Base-by-base conservation (phyloP, 2,113 vertebrate species). In the Paedocypris sp. region DNA sequence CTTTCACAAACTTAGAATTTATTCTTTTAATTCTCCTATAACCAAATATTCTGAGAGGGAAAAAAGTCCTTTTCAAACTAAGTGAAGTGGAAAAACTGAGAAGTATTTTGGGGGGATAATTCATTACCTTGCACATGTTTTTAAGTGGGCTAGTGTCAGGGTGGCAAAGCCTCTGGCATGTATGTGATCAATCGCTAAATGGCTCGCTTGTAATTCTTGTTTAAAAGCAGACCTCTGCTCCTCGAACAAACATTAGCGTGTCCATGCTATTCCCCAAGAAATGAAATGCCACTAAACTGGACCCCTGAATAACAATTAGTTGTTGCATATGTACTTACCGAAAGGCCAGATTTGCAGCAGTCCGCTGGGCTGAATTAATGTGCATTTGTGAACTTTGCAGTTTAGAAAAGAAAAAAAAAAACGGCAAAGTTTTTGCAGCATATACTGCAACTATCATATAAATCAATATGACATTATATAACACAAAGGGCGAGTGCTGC, bases 71-170 rank as follows among this genome's bases (percentile, higher is more conserved):
- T 16, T 36, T 10, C 13, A 39, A 42, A 42, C 26, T 22, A 22
- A 54, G 11, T 46, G 31, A 47, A 54, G 26, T 26, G 28, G 56
- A 46, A 26, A 18, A 38, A 26, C 46, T 50, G 23, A 59, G 45
- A 48, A 19, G 39, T 42, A 48, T 56, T 62, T 67, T n/a, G 36
- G 29, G 28, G 36, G 11, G 53, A 31, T 46, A 47, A 43, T 52
- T 47, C 46, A 53, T 69, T 64, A 64, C 50, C 41, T 5, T 41
- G 41, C 20, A 51, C 23, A 29, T 59, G 43, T 57, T 58, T 46
- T 16, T 58, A 23, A 22, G 29, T 15, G 15, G 32, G 4, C 15
- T 19, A 26, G 26, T 11, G 26, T 32, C 16, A 13, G 1, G n/a
- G 11, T 22, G 32, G 32, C 18, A 8, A n/a, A 26, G 51, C 28